Evolutionary conservation across 2,797 vertebrate species (phyloP), one percentile per base, ranked within the genome.

Genomic region (Dicrostonyx torquatus): DNA sequence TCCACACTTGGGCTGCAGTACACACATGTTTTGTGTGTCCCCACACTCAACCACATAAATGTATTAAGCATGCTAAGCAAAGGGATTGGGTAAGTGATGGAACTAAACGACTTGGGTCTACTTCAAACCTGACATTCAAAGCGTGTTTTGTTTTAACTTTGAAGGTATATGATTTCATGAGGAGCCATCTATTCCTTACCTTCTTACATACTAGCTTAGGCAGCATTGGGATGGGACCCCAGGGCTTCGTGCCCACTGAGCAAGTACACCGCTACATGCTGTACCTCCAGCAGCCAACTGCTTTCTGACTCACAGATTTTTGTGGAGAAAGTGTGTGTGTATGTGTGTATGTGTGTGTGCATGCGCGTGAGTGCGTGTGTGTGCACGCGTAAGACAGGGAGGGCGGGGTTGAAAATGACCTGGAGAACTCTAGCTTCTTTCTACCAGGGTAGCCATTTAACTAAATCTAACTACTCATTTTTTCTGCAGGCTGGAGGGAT

Each of bases 111-210:
- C 6, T 73, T 26, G 31, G 79, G 9, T 37, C 17, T 20, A 43
- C 48, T 29, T 68, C 50, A 92, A 83, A 48, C 14, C 58, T 90
- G 53, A 15, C 5, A 43, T 89, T 87, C 20, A 40, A 24, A 37
- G 76, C 79, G 94, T 82, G 45, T 77, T 55, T 90, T n/a, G 48
- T 62, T 92, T 95, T 48, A 79, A 22, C 87, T 89, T 31, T 80
- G 66, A 93, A 93, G 68, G 58, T 43, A 37, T 18, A 6, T 31
- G 34, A 77, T 75, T 95, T 77, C 90, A 31, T 43, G 37, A 82
- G 43, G 78, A 75, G 43, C 13, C 20, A n/a, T 15, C 68, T 26
- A 29, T 11, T 72, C 31, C 48, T 70, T 29, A 26, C 22, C n/a
- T 72, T 72, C 24, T 31, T 31, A 64, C 5, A 1, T 22, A 40